These are phyloP conservation scores for Nothoprocta perdicaria DNA, from an alignment of 2,113 vertebrate species.

Conservation along the genomic window DNA sequence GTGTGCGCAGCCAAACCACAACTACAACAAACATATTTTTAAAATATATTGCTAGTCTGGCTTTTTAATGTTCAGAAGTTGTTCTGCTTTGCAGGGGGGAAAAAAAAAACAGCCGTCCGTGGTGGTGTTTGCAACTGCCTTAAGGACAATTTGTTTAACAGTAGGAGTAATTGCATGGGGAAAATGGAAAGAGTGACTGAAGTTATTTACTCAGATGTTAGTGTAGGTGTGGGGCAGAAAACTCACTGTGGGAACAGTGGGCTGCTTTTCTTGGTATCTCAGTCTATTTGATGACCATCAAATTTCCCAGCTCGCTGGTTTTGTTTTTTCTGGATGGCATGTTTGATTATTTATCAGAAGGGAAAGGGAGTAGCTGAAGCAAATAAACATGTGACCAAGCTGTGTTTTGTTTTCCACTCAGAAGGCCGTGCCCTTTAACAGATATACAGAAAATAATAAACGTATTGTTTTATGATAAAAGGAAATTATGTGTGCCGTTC, in stretches of 20 bases:
- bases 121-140: slow-evolving; percentile 82
- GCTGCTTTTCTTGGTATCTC: slow-evolving; percentile 92
- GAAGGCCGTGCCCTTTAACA: slow-evolving; percentile 90
- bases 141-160: slow-evolving; percentile 92
- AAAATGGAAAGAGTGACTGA: slow-evolving; percentile 95
- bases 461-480: slow-evolving; percentile 87
- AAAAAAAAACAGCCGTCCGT: slow-evolving; percentile 45
- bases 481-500: slow-evolving; percentile 77
- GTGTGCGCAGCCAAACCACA: slow-evolving; percentile 52
- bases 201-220: slow-evolving; percentile 97
- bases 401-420: slow-evolving; percentile 96
- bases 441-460: slow-evolving; percentile 88
- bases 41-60: slow-evolving; percentile 61
- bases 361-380: slow-evolving; percentile 92
- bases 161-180: slow-evolving; percentile 91
- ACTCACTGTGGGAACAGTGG: slow-evolving; percentile 90
- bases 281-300: slow-evolving; percentile 89
- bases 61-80: slow-evolving; percentile 78
- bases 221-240: slow-evolving; percentile 94
- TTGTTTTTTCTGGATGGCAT: slow-evolving; percentile 98
- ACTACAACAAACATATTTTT: slow-evolving; percentile 69
- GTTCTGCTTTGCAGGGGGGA: slow-evolving; percentile 66
- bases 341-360: slow-evolving; percentile 99
- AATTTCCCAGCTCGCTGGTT: slow-evolving; percentile 83
- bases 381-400: slow-evolving; percentile 93